Percentiles rank a stretch among this genome's conserved stretches.
Evolutionary conservation across 2,888 invertebrate species (phyloP).

Genomic region (Sphaerophoria taeniata): DNA sequence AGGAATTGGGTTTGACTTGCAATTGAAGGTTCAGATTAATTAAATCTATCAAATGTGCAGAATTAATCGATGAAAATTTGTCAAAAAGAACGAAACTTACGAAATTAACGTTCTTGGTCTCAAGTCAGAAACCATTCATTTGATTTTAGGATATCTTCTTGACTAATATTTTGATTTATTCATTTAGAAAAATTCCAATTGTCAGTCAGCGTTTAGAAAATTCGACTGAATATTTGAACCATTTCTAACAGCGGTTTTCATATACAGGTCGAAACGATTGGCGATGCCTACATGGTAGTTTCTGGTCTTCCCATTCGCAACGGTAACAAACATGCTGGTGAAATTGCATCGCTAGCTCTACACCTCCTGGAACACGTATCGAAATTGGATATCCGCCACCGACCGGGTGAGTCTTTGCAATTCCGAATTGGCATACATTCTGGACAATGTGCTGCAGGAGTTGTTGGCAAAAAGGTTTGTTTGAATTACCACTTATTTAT

Average conservation of each 20-base stretch:
- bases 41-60: too few species aligned
- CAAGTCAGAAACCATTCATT: too few species aligned
- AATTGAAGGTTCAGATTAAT: too few species aligned
- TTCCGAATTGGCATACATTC: slow-evolving; percentile 90
- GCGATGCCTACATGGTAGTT: slow-evolving; percentile 93
- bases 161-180: neutral
- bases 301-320: slow-evolving; percentile 90
- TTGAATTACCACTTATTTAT: neutral
- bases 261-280: slow-evolving; percentile 89
- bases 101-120: too few species aligned
- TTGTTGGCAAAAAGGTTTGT: slow-evolving; percentile 86
- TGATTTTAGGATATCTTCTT: too few species aligned
- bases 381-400: slow-evolving; percentile 87
- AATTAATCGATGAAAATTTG: too few species aligned
- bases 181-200: too few species aligned
- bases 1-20: too few species aligned
- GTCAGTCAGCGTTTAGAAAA: neutral
- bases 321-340: slow-evolving; percentile 89
- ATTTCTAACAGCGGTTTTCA: neutral
- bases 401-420: slow-evolving; percentile 87
- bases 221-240: neutral
- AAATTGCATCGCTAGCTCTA: slow-evolving; percentile 91
- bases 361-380: slow-evolving; percentile 89
- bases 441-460: slow-evolving; percentile 91
- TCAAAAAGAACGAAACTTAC: too few species aligned